These are phyloP conservation scores for Esperia sulphurella DNA, from an alignment of 2,888 invertebrate genomes.

Conservation along the genomic window DNA sequence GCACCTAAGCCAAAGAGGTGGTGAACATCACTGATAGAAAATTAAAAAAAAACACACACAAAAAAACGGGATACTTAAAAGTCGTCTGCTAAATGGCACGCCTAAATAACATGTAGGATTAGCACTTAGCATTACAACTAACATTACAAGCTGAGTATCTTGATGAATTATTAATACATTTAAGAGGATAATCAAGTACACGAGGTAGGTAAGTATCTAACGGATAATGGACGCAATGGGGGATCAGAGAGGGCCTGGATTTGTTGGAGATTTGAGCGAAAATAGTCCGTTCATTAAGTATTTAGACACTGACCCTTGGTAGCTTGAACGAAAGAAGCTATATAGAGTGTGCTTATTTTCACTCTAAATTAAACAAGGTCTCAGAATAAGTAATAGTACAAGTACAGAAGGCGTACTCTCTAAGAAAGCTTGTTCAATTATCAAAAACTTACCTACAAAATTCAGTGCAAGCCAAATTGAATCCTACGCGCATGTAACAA, in stretches of 20 bases:
- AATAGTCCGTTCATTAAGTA: not conserved
- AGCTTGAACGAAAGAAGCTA: not conserved
- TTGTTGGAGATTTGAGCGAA: not conserved
- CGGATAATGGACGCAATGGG: not conserved
- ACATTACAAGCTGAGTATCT: constrained; percentile 1
- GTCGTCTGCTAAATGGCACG: not conserved
- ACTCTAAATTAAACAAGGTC: too few species aligned
- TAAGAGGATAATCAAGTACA: constrained; percentile 2
- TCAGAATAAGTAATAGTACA: too few species aligned
- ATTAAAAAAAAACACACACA: too few species aligned
- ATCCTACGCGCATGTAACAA: too few species aligned
- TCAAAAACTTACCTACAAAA: too few species aligned
- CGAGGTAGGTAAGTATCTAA: not conserved
- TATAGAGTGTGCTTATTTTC: not conserved
- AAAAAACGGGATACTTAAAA: not conserved
- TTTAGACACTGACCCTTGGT: not conserved
- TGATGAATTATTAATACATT: constrained; percentile 6
- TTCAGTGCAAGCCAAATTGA: too few species aligned
- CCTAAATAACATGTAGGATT: not conserved
- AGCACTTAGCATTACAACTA: constrained; percentile 4
- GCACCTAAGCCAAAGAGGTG: too few species aligned
- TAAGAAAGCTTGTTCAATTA: too few species aligned
- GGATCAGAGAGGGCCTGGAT: not conserved
- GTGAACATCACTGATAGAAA: too few species aligned
- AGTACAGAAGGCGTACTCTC: too few species aligned